phyloP scores from a whole-genome alignment of 2,888 invertebrate genomes.

The Atethmia centrago region DNA sequence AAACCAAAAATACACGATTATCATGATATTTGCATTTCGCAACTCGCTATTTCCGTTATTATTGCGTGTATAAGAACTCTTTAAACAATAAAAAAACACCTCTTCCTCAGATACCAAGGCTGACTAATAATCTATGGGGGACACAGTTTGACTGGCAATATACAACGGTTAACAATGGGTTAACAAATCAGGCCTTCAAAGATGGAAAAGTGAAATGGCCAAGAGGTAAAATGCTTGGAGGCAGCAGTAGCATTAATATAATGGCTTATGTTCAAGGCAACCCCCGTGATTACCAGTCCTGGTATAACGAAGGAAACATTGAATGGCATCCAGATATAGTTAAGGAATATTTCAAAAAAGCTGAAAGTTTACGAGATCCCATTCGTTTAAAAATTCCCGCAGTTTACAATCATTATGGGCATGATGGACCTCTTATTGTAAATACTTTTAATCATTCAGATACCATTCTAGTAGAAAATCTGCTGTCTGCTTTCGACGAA shows the following conservation, averaged over 20 bases:
- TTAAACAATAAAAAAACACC: neutral
- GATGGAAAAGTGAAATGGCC: constrained; percentile 82
- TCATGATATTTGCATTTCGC: neutral
- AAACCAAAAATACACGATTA: neutral
- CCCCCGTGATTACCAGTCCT: constrained; percentile 85
- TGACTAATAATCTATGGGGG: constrained; percentile 6
- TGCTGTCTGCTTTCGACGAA: constrained; percentile 49
- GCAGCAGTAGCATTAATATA: constrained; percentile 88
- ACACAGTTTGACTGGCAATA: constrained; percentile 57
- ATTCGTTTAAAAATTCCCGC: constrained; percentile 20
- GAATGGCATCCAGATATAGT: constrained; percentile 68
- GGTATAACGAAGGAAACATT: constrained; percentile 85
- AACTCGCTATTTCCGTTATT: neutral
- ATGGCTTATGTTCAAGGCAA: constrained; percentile 90
- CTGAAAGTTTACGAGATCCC: constrained; percentile 56
- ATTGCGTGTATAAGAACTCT: neutral
- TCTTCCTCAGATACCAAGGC: constrained; percentile 44
- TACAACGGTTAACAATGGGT: constrained; percentile 48
- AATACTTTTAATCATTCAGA: constrained; percentile 48
- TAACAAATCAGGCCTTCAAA: constrained; percentile 48
- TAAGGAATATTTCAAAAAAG: constrained; percentile 54
- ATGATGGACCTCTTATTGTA: constrained; percentile 54
- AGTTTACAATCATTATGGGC: constrained; percentile 74
- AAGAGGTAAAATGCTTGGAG: constrained; percentile 91
- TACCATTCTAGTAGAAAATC: neutral